Evolutionary conservation across 2,113 vertebrate species (phyloP), one percentile per base, ranked within the genome.

Genomic region (Thomomys bottae): DNA sequence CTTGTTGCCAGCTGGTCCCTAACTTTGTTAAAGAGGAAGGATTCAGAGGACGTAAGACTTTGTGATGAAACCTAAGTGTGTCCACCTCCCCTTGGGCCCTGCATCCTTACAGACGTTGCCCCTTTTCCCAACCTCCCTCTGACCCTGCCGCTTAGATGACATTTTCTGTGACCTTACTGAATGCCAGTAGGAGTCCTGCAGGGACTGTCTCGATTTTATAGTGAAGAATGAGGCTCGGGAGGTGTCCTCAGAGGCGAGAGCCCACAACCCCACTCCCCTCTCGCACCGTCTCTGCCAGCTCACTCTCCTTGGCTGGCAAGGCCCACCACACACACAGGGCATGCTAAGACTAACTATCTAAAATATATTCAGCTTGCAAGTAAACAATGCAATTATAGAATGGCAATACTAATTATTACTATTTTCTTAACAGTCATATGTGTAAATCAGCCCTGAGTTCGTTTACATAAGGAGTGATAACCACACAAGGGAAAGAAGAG

Each of bases 241-340:
- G 24, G 45, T 45, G 6, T 45, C 6, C 6, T 45, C 45, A 45
- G 45, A 45, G 45, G 11, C 11, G 45, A 45, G 45, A 45, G 6
- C 11, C 45, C 45, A 45, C 45, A 45, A 45, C 45, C 11, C 45
- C 45, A 45, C 45, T 45, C 45, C 11, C 11, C 45, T 45, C 45
- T 45, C 6, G 45, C 45, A 45, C 45, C 32, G 38, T 17, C 18
- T 59, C 63, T 71, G 11, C 23, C 32, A 7, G 57, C 28, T 9
- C 0, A 0, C 11, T 71, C 4, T 5, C 61, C 28, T 26, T 26
- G 32, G 36, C 5, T 8, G 42, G 36, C 17, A n/a, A 9, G 1
- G 26, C 45, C 67, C 57, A 40, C 6, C 2, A 0, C 28, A 34
- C 38, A 59, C 71, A 28, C 0, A 9, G 32, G 34, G 67, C 30